Percentiles rank a stretch among this genome's conserved stretches.
These are phyloP conservation scores for Amphiprion percula DNA, from an alignment of 2,113 vertebrate species.

Conservation along the genomic window DNA sequence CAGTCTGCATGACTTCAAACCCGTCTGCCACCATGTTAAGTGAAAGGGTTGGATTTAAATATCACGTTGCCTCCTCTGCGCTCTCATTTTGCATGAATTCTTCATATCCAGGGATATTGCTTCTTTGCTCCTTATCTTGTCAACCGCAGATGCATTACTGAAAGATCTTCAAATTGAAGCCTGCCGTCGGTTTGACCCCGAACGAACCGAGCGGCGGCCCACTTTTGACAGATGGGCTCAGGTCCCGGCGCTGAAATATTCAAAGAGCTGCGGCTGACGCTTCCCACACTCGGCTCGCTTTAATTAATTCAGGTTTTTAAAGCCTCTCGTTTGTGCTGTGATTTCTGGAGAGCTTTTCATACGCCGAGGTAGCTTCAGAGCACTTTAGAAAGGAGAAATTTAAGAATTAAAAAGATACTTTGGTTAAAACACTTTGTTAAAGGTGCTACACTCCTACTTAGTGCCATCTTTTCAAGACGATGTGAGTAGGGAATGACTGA, in stretches of 20 bases:
- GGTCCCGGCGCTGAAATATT: constrained; percentile 14
- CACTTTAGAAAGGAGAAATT: no score
- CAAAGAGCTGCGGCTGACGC: constrained; percentile 36
- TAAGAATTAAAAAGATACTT: no score
- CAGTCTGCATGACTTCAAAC: neutral
- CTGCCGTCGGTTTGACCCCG: constrained; percentile 22
- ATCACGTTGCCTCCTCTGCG: neutral
- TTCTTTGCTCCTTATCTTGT: constrained; percentile 24
- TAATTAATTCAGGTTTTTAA: constrained; percentile 30
- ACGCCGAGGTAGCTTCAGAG: neutral
- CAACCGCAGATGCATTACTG: constrained; percentile 3
- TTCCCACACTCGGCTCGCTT: constrained; percentile 25
- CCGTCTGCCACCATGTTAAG: neutral
- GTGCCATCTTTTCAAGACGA: no score
- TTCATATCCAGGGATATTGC: neutral
- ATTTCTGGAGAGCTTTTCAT: constrained; percentile 7
- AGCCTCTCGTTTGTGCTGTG: neutral
- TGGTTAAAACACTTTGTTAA: neutral
- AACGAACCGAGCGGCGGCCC: constrained; percentile 27
- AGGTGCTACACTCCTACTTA: neutral
- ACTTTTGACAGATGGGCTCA: constrained; percentile 36
- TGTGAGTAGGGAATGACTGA: no score
- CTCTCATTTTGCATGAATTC: constrained; percentile 1
- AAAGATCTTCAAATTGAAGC: constrained; percentile 23
- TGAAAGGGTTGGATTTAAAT: constrained; percentile 3